Percentiles rank a stretch among this genome's conserved stretches.
These are phyloP conservation scores for Synchiropus splendidus DNA, from an alignment of 2,113 vertebrate species.

Conservation along the genomic window DNA sequence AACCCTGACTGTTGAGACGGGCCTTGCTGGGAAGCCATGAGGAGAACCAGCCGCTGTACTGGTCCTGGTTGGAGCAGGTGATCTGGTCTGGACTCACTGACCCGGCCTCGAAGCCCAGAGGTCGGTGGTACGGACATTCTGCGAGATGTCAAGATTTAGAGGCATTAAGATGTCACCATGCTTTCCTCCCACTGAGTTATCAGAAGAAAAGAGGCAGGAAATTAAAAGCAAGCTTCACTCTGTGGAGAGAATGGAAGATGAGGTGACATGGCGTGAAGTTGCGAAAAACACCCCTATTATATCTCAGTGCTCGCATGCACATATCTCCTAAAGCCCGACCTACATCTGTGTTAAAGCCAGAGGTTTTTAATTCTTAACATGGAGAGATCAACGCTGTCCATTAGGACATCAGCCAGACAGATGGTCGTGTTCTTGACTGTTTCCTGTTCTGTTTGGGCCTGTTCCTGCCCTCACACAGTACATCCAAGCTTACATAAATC, in stretches of 20 bases:
- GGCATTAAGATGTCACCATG: too few species aligned
- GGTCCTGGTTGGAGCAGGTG: conserved; percentile 87
- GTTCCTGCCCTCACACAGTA: conserved; percentile 7
- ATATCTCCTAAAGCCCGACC: conserved; percentile 21
- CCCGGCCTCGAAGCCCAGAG: conserved; percentile 90
- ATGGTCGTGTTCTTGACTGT: conserved; percentile 36
- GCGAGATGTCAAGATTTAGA: conserved; percentile 5
- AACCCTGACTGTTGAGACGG: conserved; percentile 88
- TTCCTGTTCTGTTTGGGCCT: conserved; percentile 14
- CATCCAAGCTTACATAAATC: not conserved
- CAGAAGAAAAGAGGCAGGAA: too few species aligned
- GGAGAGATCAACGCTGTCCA: conserved; percentile 47
- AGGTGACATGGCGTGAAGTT: too few species aligned
- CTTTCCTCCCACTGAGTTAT: too few species aligned
- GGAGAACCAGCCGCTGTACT: conserved; percentile 94
- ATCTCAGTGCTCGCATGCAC: conserved; percentile 8
- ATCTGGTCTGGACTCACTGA: conserved; percentile 82
- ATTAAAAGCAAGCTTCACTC: too few species aligned
- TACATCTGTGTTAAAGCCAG: conserved; percentile 49
- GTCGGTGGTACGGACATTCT: conserved; percentile 95
- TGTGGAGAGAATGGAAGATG: too few species aligned
- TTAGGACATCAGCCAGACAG: conserved; percentile 44
- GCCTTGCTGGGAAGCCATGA: conserved; percentile 89
- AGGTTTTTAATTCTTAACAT: conserved; percentile 42
- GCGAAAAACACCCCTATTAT: too few species aligned